Conservation (phyloP, 2,888 invertebrate species). For the Hymenopus coronatus region DNA sequence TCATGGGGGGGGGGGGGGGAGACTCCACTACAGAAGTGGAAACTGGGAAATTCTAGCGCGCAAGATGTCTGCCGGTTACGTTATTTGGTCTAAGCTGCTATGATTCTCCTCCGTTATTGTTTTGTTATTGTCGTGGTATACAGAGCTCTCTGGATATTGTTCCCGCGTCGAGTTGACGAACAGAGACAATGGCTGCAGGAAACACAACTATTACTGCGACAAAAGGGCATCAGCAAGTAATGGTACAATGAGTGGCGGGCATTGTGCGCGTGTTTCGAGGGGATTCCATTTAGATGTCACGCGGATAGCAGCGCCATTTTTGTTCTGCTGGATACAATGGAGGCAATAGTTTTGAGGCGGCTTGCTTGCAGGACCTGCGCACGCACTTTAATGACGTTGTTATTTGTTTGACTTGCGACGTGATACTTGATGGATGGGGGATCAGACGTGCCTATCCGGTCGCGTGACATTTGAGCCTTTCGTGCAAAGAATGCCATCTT, state of each 20-base stretch:
- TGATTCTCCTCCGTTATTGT: neutral
- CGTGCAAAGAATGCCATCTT: neutral
- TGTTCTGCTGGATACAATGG: neutral
- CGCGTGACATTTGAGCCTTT: neutral
- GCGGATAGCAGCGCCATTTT: neutral
- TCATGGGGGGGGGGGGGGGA: too few species aligned
- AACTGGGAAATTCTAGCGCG: neutral
- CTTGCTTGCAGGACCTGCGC: neutral
- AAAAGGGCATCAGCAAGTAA: slow-evolving; percentile 5
- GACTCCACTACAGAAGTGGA: neutral
- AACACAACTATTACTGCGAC: slow-evolving; percentile 15
- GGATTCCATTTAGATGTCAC: neutral
- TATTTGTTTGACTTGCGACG: neutral
- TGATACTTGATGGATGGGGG: neutral
- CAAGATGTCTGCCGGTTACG: neutral
- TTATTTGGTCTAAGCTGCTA: neutral
- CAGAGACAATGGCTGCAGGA: slow-evolving; percentile 14
- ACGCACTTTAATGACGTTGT: neutral
- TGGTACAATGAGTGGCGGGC: neutral
- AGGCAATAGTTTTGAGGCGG: neutral
- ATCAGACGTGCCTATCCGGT: too few species aligned
- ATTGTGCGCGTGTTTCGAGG: neutral
- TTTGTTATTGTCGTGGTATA: neutral
- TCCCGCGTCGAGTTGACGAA: slow-evolving; percentile 5
- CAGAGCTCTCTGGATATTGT: neutral